A percentile compares a stretch with the other conserved stretches of the same genome.
phyloP scores from a whole-genome alignment of 2,888 invertebrate genomes.

The Augiades crinisus region DNA sequence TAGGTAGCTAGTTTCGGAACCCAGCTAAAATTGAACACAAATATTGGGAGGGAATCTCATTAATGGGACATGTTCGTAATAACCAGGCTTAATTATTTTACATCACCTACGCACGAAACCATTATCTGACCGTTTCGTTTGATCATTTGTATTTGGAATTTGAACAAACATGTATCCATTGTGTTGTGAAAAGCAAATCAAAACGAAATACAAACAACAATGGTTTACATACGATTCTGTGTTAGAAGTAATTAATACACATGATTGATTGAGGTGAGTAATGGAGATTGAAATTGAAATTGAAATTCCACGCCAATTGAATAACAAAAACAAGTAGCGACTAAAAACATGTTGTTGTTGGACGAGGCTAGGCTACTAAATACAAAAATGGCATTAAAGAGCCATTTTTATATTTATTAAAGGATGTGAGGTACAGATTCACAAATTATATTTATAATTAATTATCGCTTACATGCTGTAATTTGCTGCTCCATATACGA shows the following conservation, averaged over 20 bases:
- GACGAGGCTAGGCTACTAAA: too few relatives aligned
- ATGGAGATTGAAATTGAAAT: constrained; percentile 1
- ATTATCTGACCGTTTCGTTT: constrained; percentile 5
- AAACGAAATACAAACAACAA: constrained; percentile 7
- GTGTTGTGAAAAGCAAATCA: background rate
- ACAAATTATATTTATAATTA: too few relatives aligned
- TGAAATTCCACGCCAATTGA: too few relatives aligned
- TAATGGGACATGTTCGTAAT: constrained; percentile 4
- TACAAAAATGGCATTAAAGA: too few relatives aligned
- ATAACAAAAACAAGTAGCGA: too few relatives aligned
- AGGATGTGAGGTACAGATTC: too few relatives aligned
- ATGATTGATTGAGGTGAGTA: constrained; percentile 8
- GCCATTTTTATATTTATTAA: too few relatives aligned
- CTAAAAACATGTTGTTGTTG: too few relatives aligned
- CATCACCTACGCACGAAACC: background rate
- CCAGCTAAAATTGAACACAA: constrained; percentile 6
- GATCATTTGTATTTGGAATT: constrained; percentile 9
- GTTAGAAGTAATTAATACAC: constrained; percentile 9
- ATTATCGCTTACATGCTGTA: constrained; percentile 50
- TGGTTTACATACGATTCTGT: background rate
- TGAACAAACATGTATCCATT: background rate
- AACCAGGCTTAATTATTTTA: constrained; percentile 17
- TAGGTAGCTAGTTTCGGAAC: background rate
- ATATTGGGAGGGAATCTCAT: constrained; percentile 8
- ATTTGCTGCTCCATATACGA: constrained; percentile 85